Evolutionary conservation across 2,113 vertebrate species (phyloP), one percentile per base, ranked within the genome.

Genomic region (Eretmochelys imbricata): DNA sequence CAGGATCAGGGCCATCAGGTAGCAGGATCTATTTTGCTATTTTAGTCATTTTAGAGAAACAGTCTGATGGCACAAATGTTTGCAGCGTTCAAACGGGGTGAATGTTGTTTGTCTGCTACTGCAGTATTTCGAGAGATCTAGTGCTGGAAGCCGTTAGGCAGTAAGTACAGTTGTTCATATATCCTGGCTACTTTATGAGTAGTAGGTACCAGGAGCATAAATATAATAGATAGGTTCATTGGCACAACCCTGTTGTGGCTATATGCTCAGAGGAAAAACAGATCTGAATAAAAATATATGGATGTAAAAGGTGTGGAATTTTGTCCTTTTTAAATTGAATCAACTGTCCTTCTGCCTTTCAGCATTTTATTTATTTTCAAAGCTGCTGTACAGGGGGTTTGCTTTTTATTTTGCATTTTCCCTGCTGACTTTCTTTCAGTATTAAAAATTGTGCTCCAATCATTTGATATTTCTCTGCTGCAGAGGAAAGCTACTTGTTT

Each of bases 391-490:
- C 8, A 9, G 0, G 2, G 53, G 4, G 90, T 80, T 35, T 20
- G 54, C 50, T 7, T 85, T 85, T 81, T 31, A 13, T 83, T 53
- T 53, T 25, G 50, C 57, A 14, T 93, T 49, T 69, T 38, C 91
- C 87, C 93, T 3, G 51, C 27, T 93, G 82, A 89, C 75, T 94
- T 95, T 50, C 59, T 51, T 87, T 89, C 83, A 24, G 27, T 48
- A 75, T 80, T 87, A 5, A 80, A 27, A 8, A 20, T 49, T 62
- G 88, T n/a, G 35, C 49, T 95, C 59, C 92, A 54, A 38, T 62
- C 29, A 9, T 46, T 16, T 7, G 42, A 5, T 65, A 17, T 12
- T 16, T 79, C 80, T 84, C 42, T 4, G 6, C 78, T 85, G 35
- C 14, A 27, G 80, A 65, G 57, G 53, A 79, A 87, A 69, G 20